Evolutionary conservation across 2,888 invertebrate species (phyloP), one percentile per base, ranked within the genome.

Genomic region (Muschampia plurimacula): DNA sequence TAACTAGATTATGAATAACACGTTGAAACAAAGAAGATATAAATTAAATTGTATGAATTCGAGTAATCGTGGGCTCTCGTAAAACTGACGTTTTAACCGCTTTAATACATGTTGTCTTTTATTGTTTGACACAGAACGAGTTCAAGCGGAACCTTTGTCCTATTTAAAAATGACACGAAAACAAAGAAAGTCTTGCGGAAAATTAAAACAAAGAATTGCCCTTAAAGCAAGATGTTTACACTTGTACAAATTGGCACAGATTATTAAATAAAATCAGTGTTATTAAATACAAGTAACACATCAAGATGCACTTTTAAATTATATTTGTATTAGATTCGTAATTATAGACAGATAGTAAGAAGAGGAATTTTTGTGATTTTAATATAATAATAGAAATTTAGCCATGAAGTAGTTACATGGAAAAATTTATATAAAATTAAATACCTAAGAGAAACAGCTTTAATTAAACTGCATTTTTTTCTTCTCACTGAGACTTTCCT

Each of bases 131-230:
- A 66, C 12, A 13, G 66, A 71, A 71, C 60, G 71, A 71, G 71
- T 71, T 71, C 71, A 71, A 71, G 71, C 71, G 66, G 64, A 66
- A 55, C 66, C 71, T 71, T 66, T 66, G 71, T 71, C 64, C 71
- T 49, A 71, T 41, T 71, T 60, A 60, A 65, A 66, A 71, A 71
- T 65, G 66, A 66, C 60, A 28, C 39, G 60, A 65, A 66, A 66
- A 49, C 36, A 66, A 66, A 49, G 49, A 62, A 72, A 67, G 39
- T 62, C 66, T 67, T 36, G 71, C 49, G 66, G 66, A 67, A 67
- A 67, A 67, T 67, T 67, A 72, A 67, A 72, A 72, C 59, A 63
- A 59, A 55, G 46, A 59, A 65, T 65, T 65, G 65, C 59, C 69
- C 64, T 69, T 41, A 10, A 28, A 64, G 55, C 52, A 69, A 64